Conservation (phyloP, 2,888 invertebrate species). For the Xestia xanthographa region DNA sequence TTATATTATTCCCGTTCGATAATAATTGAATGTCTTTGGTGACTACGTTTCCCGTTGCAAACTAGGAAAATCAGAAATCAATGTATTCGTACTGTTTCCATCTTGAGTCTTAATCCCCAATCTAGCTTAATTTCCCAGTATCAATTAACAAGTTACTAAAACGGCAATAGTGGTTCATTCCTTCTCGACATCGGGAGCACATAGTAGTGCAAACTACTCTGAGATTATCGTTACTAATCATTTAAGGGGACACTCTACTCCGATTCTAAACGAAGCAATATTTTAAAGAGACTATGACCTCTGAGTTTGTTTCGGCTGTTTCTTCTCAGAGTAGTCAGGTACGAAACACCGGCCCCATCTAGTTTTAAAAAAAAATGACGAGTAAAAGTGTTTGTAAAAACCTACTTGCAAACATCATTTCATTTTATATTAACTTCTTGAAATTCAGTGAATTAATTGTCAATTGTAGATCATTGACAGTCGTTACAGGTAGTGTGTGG, state of each 20-base stretch:
- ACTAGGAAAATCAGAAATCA: not conserved
- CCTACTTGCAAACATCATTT: no score
- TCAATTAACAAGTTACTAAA: conserved; percentile 15
- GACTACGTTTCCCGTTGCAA: not conserved
- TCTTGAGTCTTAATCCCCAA: not conserved
- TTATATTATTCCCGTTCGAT: no score
- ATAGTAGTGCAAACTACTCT: conserved; percentile 17
- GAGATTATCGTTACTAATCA: conserved; percentile 12
- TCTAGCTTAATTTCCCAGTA: not conserved
- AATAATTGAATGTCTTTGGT: not conserved
- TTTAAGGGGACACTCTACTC: conserved; percentile 12
- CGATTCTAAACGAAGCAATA: not conserved
- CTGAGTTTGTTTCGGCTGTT: no score
- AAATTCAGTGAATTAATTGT: no score
- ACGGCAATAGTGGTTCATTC: conserved; percentile 5
- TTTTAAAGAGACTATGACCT: no score
- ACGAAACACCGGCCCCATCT: no score
- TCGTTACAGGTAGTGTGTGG: no score
- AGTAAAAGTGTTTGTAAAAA: no score
- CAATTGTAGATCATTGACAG: no score
- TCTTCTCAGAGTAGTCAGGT: no score
- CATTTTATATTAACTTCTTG: no score
- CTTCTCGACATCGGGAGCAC: conserved; percentile 5
- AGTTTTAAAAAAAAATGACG: no score
- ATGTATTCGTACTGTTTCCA: not conserved